phyloP scores from a whole-genome alignment of 2,888 invertebrate species.

The Colletes collaris region DNA sequence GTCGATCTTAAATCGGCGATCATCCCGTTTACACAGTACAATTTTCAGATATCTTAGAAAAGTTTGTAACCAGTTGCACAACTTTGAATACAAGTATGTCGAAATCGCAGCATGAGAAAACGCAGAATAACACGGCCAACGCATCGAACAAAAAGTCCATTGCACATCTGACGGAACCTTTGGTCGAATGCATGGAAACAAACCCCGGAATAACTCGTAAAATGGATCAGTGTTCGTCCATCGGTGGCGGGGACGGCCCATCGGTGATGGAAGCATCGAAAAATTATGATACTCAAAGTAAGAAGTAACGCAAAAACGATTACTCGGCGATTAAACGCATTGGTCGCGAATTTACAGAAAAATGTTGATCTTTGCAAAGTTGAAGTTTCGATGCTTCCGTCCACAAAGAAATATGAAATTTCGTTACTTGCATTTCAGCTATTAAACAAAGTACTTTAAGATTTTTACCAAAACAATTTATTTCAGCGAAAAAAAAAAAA shows the following conservation, averaged over 20 bases:
- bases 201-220: constrained; percentile 31
- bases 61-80: constrained; percentile 40
- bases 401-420: constrained; percentile 6
- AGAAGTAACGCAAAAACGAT: constrained; percentile 31
- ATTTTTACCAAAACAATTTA: constrained; percentile 8
- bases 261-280: constrained; percentile 68
- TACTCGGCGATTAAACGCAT: constrained; percentile 33
- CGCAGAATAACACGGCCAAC: background rate
- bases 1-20: constrained; percentile 1
- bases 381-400: constrained; percentile 6
- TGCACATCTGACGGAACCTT: constrained; percentile 33
- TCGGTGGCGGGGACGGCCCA: constrained; percentile 75
- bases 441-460: constrained; percentile 13
- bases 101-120: constrained; percentile 14
- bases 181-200: constrained; percentile 32
- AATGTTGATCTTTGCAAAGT: constrained; percentile 2
- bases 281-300: constrained; percentile 28
- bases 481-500: background rate
- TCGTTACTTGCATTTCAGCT: constrained; percentile 8
- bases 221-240: constrained; percentile 66
- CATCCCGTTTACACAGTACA: background rate
- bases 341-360: background rate
- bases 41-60: constrained; percentile 74
- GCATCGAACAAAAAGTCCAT: constrained; percentile 33
- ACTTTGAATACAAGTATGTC: constrained; percentile 16